Conservation (phyloP, 2,797 vertebrate species). For the Danio albolineatus region DNA sequence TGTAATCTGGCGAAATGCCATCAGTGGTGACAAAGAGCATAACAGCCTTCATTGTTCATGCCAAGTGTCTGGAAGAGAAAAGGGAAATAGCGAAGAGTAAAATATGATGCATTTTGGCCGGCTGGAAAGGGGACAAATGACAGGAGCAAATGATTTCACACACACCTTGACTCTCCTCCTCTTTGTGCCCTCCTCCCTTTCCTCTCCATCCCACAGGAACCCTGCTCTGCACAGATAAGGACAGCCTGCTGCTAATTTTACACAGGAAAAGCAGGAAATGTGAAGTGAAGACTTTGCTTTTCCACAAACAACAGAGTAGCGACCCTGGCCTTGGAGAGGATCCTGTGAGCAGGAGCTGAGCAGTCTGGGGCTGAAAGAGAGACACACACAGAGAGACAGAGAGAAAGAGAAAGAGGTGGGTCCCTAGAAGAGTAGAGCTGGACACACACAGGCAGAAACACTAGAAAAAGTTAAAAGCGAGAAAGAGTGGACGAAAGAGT, state of each 20-base stretch:
- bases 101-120: slow-evolving; percentile 21
- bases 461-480: slow-evolving; percentile 66
- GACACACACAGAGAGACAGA: slow-evolving; percentile 61
- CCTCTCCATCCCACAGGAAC: slow-evolving; percentile 82
- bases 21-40: slow-evolving; percentile 2
- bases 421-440: slow-evolving; percentile 25
- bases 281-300: slow-evolving; percentile 93
- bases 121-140: slow-evolving; percentile 14
- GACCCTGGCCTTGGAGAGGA: slow-evolving; percentile 70
- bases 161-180: slow-evolving; percentile 65
- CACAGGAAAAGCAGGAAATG: slow-evolving; percentile 94
- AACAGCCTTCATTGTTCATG: not conserved
- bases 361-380: slow-evolving; percentile 64
- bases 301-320: slow-evolving; percentile 85
- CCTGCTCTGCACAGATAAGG: slow-evolving; percentile 94
- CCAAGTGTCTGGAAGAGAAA: slow-evolving; percentile 44
- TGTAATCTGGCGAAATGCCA: not conserved
- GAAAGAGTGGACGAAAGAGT: slow-evolving; percentile 57
- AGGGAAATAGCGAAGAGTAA: slow-evolving; percentile 74
- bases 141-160: slow-evolving; percentile 82
- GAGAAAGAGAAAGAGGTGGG: slow-evolving; percentile 37
- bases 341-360: slow-evolving; percentile 70
- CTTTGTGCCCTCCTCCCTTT: slow-evolving; percentile 55
- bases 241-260: slow-evolving; percentile 89
- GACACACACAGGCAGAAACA: slow-evolving; percentile 54